Conservation (phyloP, 2,888 invertebrate genomes). For the Napeogenes sylphis region DNA sequence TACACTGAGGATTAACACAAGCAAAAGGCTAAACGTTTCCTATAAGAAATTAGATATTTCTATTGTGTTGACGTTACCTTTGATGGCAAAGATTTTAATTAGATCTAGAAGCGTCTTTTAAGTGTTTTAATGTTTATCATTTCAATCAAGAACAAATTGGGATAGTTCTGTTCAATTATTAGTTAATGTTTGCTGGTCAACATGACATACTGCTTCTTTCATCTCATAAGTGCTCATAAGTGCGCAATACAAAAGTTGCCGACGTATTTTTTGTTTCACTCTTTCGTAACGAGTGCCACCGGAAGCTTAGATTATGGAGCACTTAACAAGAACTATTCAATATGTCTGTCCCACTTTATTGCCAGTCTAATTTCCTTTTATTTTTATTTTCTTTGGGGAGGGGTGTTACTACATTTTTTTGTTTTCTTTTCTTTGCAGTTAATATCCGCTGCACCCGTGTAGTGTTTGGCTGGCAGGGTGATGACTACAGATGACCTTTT, state of each 20-base stretch:
- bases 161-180: conserved; percentile 17
- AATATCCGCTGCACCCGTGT: conserved; percentile 55
- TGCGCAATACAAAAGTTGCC: conserved; percentile 38
- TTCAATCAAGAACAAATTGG: background rate
- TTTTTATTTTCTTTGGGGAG: conserved; percentile 41
- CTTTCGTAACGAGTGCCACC: conserved; percentile 39
- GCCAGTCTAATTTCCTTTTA: conserved; percentile 26
- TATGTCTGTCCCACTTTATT: conserved; percentile 40
- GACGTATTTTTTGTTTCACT: conserved; percentile 45
- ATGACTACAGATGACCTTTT: conserved; percentile 69
- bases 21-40: no score
- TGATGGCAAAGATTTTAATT: no score
- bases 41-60: no score
- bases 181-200: conserved; percentile 37
- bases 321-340: conserved; percentile 42
- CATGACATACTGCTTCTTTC: conserved; percentile 48
- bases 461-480: conserved; percentile 58
- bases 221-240: conserved; percentile 48
- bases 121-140: background rate
- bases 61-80: no score
- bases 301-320: conserved; percentile 45
- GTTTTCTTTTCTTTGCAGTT: conserved; percentile 76
- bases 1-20: background rate
- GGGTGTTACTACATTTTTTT: conserved; percentile 57
- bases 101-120: no score